Percentiles rank a stretch among this genome's conserved stretches.
phyloP scores from a whole-genome alignment of 2,113 vertebrate species.

The Stictonetta naevosa region DNA sequence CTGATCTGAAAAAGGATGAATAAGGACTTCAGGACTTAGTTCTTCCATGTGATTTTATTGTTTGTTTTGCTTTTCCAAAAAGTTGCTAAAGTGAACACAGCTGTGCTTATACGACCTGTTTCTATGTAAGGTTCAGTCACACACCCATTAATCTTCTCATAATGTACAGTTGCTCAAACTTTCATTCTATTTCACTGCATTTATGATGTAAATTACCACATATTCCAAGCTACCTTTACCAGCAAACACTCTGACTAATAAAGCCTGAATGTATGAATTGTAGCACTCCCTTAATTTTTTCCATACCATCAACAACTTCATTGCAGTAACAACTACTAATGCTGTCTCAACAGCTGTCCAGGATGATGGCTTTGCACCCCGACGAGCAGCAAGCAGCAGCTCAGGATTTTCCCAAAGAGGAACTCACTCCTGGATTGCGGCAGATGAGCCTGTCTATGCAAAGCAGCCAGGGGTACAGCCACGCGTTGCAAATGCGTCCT shows the following conservation, averaged over 20 bases:
- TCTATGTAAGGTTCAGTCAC: neutral
- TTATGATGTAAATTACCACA: neutral
- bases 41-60: neutral
- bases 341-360: neutral
- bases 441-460: neutral
- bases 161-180: neutral
- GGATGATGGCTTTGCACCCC: neutral
- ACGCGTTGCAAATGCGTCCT: neutral
- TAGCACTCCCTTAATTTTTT: neutral
- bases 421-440: neutral
- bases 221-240: neutral
- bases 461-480: neutral
- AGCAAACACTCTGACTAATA: conserved; percentile 47
- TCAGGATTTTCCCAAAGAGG: neutral
- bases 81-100: neutral
- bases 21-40: neutral
- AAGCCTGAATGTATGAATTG: neutral
- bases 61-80: neutral
- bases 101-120: neutral
- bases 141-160: neutral
- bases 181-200: neutral
- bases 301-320: neutral
- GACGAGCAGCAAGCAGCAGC: neutral
- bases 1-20: neutral
- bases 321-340: neutral